Evolutionary conservation across 1,140 invertebrate genomes (phyloP), one percentile per base, ranked within the genome.

Genomic region (Pogonomyrmex barbatus): DNA sequence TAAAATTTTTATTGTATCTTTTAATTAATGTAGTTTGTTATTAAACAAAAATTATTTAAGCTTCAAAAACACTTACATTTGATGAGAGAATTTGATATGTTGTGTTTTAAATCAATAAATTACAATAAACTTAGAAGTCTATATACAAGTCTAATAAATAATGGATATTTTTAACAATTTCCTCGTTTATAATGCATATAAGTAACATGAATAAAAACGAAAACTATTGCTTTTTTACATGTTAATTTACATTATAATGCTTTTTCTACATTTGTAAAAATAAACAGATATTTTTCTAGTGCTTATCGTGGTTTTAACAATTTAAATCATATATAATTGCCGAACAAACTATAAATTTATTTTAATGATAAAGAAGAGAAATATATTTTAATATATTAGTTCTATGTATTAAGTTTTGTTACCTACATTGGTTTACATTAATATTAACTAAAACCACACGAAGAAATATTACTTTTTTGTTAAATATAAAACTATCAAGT

Each of bases 341-440:
- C n/a, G 47, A 30, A 17, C 24, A 39, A 5, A 70, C 9, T 65
- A 10, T 2, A 39, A n/a, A 42, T 30, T 9, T 67, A 79, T 63
- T 63, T 4, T 56, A 79, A 42, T 30, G n/a, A 68, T 24, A 54
- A 56, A 56, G 24, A 67, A 36, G 1, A 79, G 4, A 68, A 30
- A 4, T 8, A 42, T 0, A 39, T 2, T 77, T 9, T 77, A 77
- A 77, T 62, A 33, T 4, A 60, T 36, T 77, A 63, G 4, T 3
- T 12, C 24, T 30, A 30, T 10, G 24, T 30, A 60, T 30, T 1
- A 24, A 65, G 6, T 24, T 45, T 45, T 36, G 45, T 24, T 67
- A 67, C 5, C 39, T 45, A 24, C 24, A 1, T 4, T 24, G n/a
- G 67, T 68, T 42, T 79, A 42, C 77, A 54, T 68, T 79, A 79